These are phyloP conservation scores for Creontiades dilutus DNA, from an alignment of 2,888 invertebrate genomes.

Conservation along the genomic window DNA sequence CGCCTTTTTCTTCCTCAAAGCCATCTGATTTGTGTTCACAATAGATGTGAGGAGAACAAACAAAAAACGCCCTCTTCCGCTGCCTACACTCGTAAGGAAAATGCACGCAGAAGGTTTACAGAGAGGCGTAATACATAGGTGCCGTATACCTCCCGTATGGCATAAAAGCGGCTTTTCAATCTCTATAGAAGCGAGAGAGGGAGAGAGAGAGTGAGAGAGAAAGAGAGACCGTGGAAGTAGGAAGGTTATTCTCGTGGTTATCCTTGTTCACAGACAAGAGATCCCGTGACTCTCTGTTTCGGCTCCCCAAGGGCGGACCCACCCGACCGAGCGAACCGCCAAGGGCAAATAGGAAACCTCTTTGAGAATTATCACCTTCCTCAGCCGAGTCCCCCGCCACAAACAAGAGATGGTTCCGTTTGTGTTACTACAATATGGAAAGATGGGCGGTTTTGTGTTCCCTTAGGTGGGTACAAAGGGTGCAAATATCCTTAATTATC, in stretches of 20 bases:
- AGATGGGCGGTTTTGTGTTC: too few species aligned
- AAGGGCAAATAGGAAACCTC: conserved; percentile 15
- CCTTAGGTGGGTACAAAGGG: too few species aligned
- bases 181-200: background rate
- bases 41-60: too few species aligned
- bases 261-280: conserved; percentile 39
- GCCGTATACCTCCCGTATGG: too few species aligned
- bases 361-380: conserved; percentile 15
- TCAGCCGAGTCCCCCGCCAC: background rate
- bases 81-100: too few species aligned
- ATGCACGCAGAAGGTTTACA: too few species aligned
- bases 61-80: too few species aligned
- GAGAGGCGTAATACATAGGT: too few species aligned
- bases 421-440: too few species aligned
- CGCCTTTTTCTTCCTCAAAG: too few species aligned
- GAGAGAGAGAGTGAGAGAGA: background rate
- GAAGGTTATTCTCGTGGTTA: conserved; percentile 11
- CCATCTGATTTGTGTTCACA: too few species aligned
- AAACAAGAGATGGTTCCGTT: background rate
- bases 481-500: too few species aligned
- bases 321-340: conserved; percentile 10
- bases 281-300: background rate
- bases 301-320: background rate
- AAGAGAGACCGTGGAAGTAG: background rate
- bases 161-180: background rate